Base-by-base conservation (phyloP, 1,140 invertebrate genomes). In the Maconellicoccus hirsutus region DNA sequence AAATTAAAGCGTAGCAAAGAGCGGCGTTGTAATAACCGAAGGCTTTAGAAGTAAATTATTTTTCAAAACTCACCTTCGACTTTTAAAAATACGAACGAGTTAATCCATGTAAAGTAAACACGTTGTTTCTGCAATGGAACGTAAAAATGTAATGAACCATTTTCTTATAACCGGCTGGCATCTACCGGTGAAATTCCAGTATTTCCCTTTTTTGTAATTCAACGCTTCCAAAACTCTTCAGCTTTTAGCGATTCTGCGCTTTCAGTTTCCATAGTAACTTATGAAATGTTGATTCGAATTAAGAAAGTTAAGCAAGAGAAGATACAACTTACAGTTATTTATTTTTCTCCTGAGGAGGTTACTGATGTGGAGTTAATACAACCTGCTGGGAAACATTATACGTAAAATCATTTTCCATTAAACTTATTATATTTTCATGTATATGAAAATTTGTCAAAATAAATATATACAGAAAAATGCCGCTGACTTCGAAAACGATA, bases 361-460 rank as follows among this genome's bases (percentile, higher is more conserved):
- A 52, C 42, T 52, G 42, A 52, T 52, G 42, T 52, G 42, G 42
- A 52, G 42, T 52, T 52, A 52, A 52, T 52, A 52, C 42, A 52
- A 52, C 42, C 42, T 52, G 42, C 42, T 52, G 42, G 42, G 42
- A 52, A 52, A 52, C 42, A 33, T 33, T 33, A 52, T 52, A 52
- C 42, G 42, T 52, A 52, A 52, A 52, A 52, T 52, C 42, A 52
- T 52, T 52, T 52, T 52, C 42, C 42, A 52, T 52, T 52, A 52
- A 52, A 52, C 42, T 52, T 52, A 52, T 52, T 52, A 52, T 52
- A 52, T 52, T 52, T 52, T 52, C 42, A 52, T 52, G 42, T 52
- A 52, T 52, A 52, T 52, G 12, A 52, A 52, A 52, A 52, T 52
- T 52, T 52, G 42, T 52, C 42, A 19, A 52, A 52, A 52, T 52